Evolutionary conservation across 2,797 vertebrate genomes (phyloP), one percentile per base, ranked within the genome.

Genomic region (Craterocephalus amniculus): DNA sequence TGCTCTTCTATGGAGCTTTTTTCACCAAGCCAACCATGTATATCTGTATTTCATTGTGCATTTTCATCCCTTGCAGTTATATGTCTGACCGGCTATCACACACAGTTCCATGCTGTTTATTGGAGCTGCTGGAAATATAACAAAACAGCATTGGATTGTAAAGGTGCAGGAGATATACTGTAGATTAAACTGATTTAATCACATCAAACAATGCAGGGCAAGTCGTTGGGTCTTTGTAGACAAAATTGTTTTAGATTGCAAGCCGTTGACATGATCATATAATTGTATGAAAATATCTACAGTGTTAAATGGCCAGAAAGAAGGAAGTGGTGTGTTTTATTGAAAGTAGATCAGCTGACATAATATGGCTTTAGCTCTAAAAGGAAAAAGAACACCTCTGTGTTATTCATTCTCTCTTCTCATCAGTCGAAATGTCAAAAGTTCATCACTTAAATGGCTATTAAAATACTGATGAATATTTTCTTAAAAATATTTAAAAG

Each of bases 71-170:
- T 70, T 58, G 32, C 73, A 63, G 16, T 8, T 27, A 34, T 38
- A 59, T 40, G 7, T 75, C 65, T 22, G 27, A 58, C 79, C 65
- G 75, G 67, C 72, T 31, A 51, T 56, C 81, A 31, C 57, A 49
- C 48, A 31, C 62, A 66, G 59, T 22, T 71, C 48, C 34, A 59
- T 56, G 58, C 1, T 18, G 31, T 56, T 64, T 69, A 70, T 77
- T 69, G 31, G 20, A 64, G 40, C 51, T 58, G 61, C 11, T 76
- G 27, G 32, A 81, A 67, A 54, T 71, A 45, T n/a, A 29, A 35
- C 24, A 38, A 54, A 35, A 70, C 66, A 32, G 2, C 16, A 72
- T 65, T 40, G 12, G 31, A 55, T 26, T 63, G 4, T 31, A 67
- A 65, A 61, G 48, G 58, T 52, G n/a, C 12, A 3, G 56, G 27